phyloP scores from a whole-genome alignment of 1,140 invertebrate species.

The Drosophila athabasca region DNA sequence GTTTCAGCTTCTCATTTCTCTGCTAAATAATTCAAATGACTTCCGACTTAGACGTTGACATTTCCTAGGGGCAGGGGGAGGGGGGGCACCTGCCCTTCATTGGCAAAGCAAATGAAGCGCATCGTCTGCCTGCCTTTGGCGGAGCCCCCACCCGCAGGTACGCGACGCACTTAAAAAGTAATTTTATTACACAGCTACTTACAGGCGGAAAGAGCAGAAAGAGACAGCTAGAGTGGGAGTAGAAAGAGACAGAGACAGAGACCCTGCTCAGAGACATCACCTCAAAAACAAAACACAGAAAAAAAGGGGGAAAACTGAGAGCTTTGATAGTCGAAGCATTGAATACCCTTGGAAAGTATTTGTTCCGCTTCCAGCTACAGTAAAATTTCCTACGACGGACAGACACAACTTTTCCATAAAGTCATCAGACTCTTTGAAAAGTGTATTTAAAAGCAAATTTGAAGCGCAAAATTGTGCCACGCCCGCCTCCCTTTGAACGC shows the following conservation, averaged over 20 bases:
- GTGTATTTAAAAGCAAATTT: conserved; percentile 31
- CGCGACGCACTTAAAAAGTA: conserved; percentile 75
- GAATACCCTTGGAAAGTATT: no score
- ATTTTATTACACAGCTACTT: conserved; percentile 80
- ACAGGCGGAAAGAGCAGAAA: conserved; percentile 4
- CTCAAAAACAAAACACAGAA: no score
- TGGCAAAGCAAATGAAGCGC: conserved; percentile 56
- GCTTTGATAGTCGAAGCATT: not conserved
- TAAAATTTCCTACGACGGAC: no score
- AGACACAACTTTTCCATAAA: no score
- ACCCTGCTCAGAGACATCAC: no score
- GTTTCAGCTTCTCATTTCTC: conserved; percentile 4
- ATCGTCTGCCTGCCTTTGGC: not conserved
- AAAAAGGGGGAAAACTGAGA: not conserved
- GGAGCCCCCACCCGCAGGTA: conserved; percentile 31
- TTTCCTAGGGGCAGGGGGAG: conserved; percentile 7
- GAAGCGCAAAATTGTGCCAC: conserved; percentile 54
- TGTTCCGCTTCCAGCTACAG: no score
- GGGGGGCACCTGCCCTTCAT: conserved; percentile 11
- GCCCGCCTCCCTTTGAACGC: conserved; percentile 22
- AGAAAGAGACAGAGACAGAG: not conserved
- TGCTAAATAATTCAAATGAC: conserved; percentile 75
- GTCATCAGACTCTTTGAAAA: no score
- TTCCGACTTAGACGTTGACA: conserved; percentile 74
- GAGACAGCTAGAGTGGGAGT: not conserved